Conservation (phyloP, 2,113 vertebrate genomes). For the Oncorhynchus kisutch region DNA sequence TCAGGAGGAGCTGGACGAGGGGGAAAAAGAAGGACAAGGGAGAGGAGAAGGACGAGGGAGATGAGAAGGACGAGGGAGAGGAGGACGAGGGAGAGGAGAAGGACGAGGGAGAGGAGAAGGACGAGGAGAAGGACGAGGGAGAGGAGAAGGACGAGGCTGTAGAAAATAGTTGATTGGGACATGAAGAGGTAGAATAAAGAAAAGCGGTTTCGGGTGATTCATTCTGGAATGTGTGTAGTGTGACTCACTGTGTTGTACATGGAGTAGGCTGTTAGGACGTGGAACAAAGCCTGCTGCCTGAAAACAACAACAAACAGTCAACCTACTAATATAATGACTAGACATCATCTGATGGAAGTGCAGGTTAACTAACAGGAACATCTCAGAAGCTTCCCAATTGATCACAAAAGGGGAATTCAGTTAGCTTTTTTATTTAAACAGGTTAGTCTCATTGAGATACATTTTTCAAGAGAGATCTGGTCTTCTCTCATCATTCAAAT, state of each 20-base stretch:
- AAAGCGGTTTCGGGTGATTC: neutral
- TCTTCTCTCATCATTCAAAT: neutral
- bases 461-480: neutral
- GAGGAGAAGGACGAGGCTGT: neutral
- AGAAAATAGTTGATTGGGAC: neutral
- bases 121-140: neutral
- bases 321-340: neutral
- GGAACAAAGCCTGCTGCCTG: conserved; percentile 97
- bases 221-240: neutral
- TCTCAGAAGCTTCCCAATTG: too few species aligned
- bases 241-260: conserved; percentile 95
- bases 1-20: neutral
- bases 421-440: too few species aligned
- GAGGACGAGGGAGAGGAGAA: neutral
- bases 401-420: too few species aligned
- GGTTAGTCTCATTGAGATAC: too few species aligned
- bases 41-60: neutral
- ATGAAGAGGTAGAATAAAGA: neutral
- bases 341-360: neutral
- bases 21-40: neutral
- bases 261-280: conserved; percentile 96
- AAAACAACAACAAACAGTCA: conserved; percentile 53
- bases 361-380: neutral
- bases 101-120: too few species aligned
- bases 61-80: too few species aligned